Conservation (phyloP, 2,113 vertebrate species). For the Eublepharis macularius region DNA sequence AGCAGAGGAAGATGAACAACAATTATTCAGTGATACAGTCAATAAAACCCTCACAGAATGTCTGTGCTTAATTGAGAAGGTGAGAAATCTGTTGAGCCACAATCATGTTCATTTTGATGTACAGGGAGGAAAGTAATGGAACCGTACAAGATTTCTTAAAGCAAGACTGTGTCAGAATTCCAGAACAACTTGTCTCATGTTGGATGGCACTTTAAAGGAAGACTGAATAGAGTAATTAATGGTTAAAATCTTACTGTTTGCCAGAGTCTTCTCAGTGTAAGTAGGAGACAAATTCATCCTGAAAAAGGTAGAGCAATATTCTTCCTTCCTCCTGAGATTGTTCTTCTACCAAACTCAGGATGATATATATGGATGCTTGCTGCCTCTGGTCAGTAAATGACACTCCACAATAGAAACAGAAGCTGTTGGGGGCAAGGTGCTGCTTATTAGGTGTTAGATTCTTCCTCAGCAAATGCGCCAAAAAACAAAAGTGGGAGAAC, state of each 20-base stretch:
- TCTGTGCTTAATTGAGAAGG: slow-evolving; percentile 72
- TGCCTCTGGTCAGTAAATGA: neutral
- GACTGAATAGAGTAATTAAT: neutral
- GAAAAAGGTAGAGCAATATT: neutral
- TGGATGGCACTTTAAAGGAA: neutral
- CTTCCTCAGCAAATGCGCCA: too few relatives aligned
- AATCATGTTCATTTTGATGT: neutral
- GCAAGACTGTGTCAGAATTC: neutral
- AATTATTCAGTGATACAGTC: slow-evolving; percentile 65
- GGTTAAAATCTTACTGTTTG: neutral
- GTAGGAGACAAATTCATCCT: neutral
- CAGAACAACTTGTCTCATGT: neutral
- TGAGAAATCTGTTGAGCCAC: slow-evolving; percentile 33
- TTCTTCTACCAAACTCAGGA: neutral
- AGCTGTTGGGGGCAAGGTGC: neutral
- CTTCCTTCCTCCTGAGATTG: neutral
- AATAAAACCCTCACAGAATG: slow-evolving; percentile 70
- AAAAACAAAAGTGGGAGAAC: neutral
- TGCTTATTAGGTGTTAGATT: neutral
- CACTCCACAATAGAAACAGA: too few relatives aligned
- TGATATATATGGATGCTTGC: neutral
- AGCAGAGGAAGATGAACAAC: slow-evolving; percentile 72
- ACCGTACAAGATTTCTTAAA: neutral
- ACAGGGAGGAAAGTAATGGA: neutral
- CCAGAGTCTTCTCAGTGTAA: neutral